A percentile compares a stretch with the other conserved stretches of the same genome.
phyloP scores from a whole-genome alignment of 2,113 vertebrate genomes.

The Alexandromys fortis region DNA sequence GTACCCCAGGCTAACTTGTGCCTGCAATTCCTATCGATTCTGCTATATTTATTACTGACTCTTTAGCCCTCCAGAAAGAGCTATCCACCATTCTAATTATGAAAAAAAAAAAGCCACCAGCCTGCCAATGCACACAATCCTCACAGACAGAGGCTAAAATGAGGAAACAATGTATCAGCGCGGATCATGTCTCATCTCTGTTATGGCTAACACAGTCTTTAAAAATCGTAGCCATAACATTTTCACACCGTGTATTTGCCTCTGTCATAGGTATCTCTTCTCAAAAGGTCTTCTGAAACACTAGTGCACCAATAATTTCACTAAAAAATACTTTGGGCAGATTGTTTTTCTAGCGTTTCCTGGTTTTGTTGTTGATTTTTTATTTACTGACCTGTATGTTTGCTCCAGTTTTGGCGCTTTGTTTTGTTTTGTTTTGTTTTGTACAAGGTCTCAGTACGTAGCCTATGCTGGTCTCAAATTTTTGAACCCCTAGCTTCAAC shows the following conservation, averaged over 20 bases:
- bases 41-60: slow-evolving; percentile 52
- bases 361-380: background rate
- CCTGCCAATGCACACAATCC: slow-evolving; percentile 27
- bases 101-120: slow-evolving; percentile 14
- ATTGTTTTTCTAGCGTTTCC: background rate
- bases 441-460: background rate
- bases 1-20: background rate
- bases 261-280: background rate
- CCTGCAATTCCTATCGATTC: slow-evolving; percentile 38
- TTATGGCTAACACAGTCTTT: background rate
- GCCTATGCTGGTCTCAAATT: background rate
- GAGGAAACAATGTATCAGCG: background rate
- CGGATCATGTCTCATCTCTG: background rate
- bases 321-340: slow-evolving; percentile 21
- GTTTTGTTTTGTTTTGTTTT: background rate
- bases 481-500: background rate
- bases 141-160: slow-evolving; percentile 7
- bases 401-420: background rate
- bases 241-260: background rate
- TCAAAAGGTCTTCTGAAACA: background rate
- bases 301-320: slow-evolving; percentile 21
- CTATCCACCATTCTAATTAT: slow-evolving; percentile 43
- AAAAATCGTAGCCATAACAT: background rate
- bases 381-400: background rate
- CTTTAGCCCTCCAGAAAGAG: slow-evolving; percentile 35